phyloP scores from a whole-genome alignment of 1,140 invertebrate species.

The Daktulosphaira vitifoliae region DNA sequence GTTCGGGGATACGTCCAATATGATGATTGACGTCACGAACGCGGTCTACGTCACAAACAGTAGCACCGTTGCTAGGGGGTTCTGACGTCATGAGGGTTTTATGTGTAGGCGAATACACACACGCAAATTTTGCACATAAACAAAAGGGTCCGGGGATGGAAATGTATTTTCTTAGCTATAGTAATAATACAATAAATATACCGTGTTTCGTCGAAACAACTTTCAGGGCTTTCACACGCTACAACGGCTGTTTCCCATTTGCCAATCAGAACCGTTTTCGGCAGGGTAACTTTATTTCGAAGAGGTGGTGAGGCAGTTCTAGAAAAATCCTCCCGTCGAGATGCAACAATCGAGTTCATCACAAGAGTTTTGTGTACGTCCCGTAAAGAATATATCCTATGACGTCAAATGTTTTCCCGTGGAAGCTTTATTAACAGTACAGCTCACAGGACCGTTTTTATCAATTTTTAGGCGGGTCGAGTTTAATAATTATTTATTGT shows the following conservation, averaged over 20 bases:
- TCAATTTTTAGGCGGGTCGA: too few species aligned
- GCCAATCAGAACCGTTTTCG: too few species aligned
- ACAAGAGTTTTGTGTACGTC: too few species aligned
- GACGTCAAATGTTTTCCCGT: too few species aligned
- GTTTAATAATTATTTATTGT: too few species aligned
- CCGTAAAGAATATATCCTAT: too few species aligned
- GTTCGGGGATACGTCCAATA: conserved; percentile 23
- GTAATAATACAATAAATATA: not conserved
- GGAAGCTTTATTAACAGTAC: too few species aligned
- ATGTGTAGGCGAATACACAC: conserved; percentile 10
- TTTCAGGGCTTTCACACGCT: not conserved
- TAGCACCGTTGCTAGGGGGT: conserved; percentile 31
- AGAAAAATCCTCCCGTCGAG: too few species aligned
- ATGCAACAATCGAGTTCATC: too few species aligned
- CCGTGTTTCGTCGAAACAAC: not conserved
- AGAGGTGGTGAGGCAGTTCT: too few species aligned
- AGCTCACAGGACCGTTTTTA: too few species aligned
- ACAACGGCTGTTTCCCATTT: not conserved
- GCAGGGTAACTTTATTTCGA: too few species aligned
- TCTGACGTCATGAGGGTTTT: conserved; percentile 25
- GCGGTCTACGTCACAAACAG: conserved; percentile 14
- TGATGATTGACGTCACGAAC: conserved; percentile 27
- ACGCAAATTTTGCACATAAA: not conserved
- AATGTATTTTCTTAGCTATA: not conserved
- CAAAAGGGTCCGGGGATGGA: not conserved